Evolutionary conservation across 2,797 vertebrate genomes (phyloP), one percentile per base, ranked within the genome.

Genomic region (Otolemur crassicaudatus): DNA sequence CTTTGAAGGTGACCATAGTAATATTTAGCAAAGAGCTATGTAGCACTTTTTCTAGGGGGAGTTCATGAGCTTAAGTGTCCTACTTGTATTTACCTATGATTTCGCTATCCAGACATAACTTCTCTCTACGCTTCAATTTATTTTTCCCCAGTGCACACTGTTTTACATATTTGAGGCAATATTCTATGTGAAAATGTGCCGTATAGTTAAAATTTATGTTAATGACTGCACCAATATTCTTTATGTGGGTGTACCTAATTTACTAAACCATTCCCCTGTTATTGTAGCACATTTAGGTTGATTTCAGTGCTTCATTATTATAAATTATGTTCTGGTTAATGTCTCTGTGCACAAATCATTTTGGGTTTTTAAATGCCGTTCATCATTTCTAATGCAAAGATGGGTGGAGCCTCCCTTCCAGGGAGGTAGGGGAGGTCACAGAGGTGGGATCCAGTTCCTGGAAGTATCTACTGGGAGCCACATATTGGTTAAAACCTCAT

Each of bases 281-380:
- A 72, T 67, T 92, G 40, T 37, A 94, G 37, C n/a, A 76, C 19
- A 56, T 95, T 95, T 93, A 69, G 29, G 40, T 82, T 60, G 61
- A 87, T 94, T 94, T 80, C 53, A 83, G 31, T 81, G n/a, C n/a
- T 81, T 93, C 80, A 69, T 94, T 95, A 87, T 46, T 49, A 82
- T 82, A 70, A 94, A 95, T 96, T 91, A 79, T 34, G 23, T 90
- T 79, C 93, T 83, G 13, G 46, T 69, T n/a, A 90, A 70, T 37
- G 23, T 72, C 40, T 94, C 75, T 69, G 23, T 76, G 46, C 69
- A 84, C 12, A 93, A 60, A 60, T 87, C 81, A 87, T 46, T 94
- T 93, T 87, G 53, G 11, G 8, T 53, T 91, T 98, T 93, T 76
- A 85, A 91, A 77, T 77, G 22, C 31, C 58, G 65, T 56, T 82